A percentile compares a stretch with the other conserved stretches of the same genome.
phyloP scores from a whole-genome alignment of 2,888 invertebrate species.

The Saturnia japonica region DNA sequence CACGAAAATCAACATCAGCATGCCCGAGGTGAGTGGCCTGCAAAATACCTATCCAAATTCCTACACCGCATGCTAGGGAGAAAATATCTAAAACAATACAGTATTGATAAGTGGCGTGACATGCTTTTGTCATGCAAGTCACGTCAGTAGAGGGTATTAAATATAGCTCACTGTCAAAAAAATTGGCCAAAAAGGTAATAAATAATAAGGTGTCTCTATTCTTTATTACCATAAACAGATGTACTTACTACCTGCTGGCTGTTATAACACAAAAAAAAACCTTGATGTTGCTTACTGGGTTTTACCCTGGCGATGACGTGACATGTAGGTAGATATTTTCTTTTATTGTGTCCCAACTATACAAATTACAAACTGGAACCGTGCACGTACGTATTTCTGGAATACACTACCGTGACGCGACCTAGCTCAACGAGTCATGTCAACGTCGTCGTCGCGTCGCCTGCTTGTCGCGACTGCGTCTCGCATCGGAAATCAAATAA shows the following conservation, averaged over 20 bases:
- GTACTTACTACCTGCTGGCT: constrained; percentile 1
- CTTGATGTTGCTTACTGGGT: background rate
- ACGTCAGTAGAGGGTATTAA: background rate
- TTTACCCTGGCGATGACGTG: background rate
- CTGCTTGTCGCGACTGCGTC: constrained; percentile 42
- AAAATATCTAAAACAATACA: no score
- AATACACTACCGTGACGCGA: constrained; percentile 47
- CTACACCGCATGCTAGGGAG: no score
- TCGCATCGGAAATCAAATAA: constrained; percentile 33
- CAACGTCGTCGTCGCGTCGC: constrained; percentile 49
- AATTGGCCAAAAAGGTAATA: background rate
- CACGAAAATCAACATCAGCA: no score
- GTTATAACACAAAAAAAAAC: background rate
- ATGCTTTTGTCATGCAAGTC: background rate
- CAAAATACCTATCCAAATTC: no score
- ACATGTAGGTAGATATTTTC: background rate
- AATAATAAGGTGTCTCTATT: background rate
- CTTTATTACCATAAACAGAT: background rate
- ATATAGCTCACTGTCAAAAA: background rate
- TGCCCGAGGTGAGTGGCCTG: no score
- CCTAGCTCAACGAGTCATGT: constrained; percentile 51
- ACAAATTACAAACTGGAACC: constrained; percentile 10
- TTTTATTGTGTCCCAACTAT: background rate
- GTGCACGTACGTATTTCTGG: constrained; percentile 28
- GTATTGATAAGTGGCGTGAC: background rate